These are phyloP conservation scores for Pterobdella sp. DNA, from an alignment of 2,888 invertebrate species.

Conservation along the genomic window DNA sequence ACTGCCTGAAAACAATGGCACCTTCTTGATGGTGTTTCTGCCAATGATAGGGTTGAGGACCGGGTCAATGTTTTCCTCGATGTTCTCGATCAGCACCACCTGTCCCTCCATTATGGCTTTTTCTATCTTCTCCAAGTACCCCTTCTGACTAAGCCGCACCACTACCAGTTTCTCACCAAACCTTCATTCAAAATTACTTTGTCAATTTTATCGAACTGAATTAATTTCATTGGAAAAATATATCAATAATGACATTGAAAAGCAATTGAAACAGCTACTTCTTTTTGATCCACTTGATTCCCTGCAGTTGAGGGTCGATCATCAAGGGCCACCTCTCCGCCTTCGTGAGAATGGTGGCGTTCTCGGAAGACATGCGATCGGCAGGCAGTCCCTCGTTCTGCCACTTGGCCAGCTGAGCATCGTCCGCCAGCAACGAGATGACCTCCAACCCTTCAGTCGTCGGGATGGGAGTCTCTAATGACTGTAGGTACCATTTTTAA, in stretches of 20 bases:
- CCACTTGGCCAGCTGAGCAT: slow-evolving; percentile 88
- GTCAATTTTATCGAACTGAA: not conserved
- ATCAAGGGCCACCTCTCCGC: slow-evolving; percentile 92
- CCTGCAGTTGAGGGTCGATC: slow-evolving; percentile 87
- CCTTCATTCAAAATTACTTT: slow-evolving; percentile 52
- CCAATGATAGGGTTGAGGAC: slow-evolving; percentile 83
- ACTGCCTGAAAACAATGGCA: not conserved
- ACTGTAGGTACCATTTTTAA: slow-evolving; percentile 53
- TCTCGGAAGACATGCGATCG: slow-evolving; percentile 93
- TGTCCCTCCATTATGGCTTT: slow-evolving; percentile 67
- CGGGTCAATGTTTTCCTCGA: slow-evolving; percentile 89
- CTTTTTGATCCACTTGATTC: slow-evolving; percentile 91
- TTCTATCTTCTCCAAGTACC: slow-evolving; percentile 78
- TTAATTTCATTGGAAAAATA: no score
- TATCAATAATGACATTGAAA: not conserved
- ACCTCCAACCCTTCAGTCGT: slow-evolving; percentile 83
- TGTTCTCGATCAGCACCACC: slow-evolving; percentile 81
- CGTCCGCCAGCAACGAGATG: slow-evolving; percentile 76
- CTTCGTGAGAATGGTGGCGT: slow-evolving; percentile 84
- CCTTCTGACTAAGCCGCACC: slow-evolving; percentile 79
- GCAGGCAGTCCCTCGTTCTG: slow-evolving; percentile 91
- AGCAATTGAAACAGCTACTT: slow-evolving; percentile 53
- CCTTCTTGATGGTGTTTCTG: slow-evolving; percentile 86
- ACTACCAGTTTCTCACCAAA: slow-evolving; percentile 73
- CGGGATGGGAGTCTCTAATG: slow-evolving; percentile 70